Percentiles rank a stretch among this genome's conserved stretches.
These are phyloP conservation scores for Synanthedon formicaeformis DNA, from an alignment of 2,888 invertebrate genomes.

Conservation along the genomic window DNA sequence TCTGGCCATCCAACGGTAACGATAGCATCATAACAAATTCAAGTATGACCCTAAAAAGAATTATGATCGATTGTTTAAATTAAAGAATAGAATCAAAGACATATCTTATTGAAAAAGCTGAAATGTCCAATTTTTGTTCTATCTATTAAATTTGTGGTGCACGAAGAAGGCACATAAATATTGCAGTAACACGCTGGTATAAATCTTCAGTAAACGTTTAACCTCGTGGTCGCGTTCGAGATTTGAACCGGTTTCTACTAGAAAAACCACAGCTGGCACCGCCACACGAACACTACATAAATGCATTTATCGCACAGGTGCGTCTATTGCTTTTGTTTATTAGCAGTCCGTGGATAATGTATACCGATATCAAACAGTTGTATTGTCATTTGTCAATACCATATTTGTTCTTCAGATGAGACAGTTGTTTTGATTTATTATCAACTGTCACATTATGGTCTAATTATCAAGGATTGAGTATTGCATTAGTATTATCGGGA, in stretches of 20 bases:
- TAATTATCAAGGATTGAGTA: conserved; percentile 46
- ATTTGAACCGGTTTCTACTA: conserved; percentile 6
- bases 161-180: conserved; percentile 11
- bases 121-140: not conserved
- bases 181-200: conserved; percentile 7
- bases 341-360: not conserved
- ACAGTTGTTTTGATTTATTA: conserved; percentile 29
- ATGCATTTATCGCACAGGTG: not conserved
- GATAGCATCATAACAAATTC: too few species aligned
- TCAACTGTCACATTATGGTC: conserved; percentile 41
- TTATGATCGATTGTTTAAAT: too few species aligned
- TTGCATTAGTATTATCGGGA: too few species aligned
- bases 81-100: too few species aligned
- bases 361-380: not conserved
- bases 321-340: not conserved
- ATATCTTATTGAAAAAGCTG: too few species aligned
- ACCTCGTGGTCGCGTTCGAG: conserved; percentile 2
- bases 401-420: conserved; percentile 1
- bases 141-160: conserved; percentile 8
- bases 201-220: conserved; percentile 8
- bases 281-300: not conserved
- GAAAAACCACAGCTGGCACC: conserved; percentile 2
- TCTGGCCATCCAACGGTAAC: too few species aligned
- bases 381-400: not conserved
- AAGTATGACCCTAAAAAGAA: too few species aligned